Base-by-base conservation (phyloP, 2,113 vertebrate genomes). In the Arvicanthis niloticus region DNA sequence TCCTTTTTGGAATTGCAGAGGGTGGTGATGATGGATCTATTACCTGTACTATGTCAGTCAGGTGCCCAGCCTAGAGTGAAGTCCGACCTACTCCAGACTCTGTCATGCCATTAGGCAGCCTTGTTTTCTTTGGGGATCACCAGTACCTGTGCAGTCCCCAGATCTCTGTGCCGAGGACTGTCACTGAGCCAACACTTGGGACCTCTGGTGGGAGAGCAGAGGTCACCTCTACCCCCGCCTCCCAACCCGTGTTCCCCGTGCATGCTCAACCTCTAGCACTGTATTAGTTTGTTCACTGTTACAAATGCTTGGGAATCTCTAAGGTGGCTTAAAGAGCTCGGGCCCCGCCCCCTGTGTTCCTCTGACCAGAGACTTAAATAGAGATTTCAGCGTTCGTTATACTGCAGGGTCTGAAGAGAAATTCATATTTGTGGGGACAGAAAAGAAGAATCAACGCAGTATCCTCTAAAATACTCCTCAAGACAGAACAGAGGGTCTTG, bases 251-350 rank as follows among this genome's bases (percentile, higher is more conserved):
- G 11, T 29, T 67, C 58, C 82, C 40, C 16, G 70, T 77, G 16
- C 40, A 88, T 42, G 1, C 11, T 16, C 76, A 21, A 40, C 45
- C 45, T 91, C 95, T 48, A 16, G 37, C 51, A 0, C 78, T 95
- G 73, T 48, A 56, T 78, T 12, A n/a, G 73, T 53, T 97, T 89
- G 89, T 34, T 91, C 78, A 92, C 94, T 9, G 40, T 40, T 75
- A 88, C 45, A 93, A 34, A 87, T 82, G 93, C 91, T 94, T 82
- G 84, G 70, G 62, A 86, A 89, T 51, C 58, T 76, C 48, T 60
- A 12, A 89, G 91, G 82, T 78, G 73, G 84, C 45, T 26, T 60
- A 51, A 89, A 94, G 67, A 7, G 78, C 84, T n/a, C 19, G 68
- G 1, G 4, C 58, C 31, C 22, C 56, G 42, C 7, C 34, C n/a